Evolutionary conservation across 2,113 vertebrate genomes (phyloP).

Genomic region (Pitta sordida): DNA sequence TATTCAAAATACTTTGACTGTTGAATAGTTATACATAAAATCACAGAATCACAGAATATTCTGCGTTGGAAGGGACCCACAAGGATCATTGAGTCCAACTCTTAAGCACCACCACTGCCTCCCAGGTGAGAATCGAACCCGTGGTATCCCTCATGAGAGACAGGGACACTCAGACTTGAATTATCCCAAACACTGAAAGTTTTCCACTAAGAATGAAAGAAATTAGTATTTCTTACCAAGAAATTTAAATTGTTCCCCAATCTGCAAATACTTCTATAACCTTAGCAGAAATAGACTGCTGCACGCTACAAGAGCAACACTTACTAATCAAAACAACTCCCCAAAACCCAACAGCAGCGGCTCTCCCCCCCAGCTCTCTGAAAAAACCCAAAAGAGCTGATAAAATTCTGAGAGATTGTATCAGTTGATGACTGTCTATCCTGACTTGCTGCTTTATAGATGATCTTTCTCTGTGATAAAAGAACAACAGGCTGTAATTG

Average conservation of each 20-base stretch:
- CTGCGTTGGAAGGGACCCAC: too few species aligned
- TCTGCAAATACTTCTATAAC: not conserved
- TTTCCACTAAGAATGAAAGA: not conserved
- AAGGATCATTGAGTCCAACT: too few species aligned
- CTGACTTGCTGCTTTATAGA: not conserved
- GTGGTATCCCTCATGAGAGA: too few species aligned
- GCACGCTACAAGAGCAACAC: not conserved
- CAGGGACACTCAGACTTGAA: not conserved
- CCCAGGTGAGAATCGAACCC: too few species aligned
- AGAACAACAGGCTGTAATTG: conserved; percentile 75
- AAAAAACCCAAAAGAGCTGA: not conserved
- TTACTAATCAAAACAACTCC: not conserved
- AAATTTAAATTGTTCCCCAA: not conserved
- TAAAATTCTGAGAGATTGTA: not conserved
- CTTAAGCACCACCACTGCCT: too few species aligned
- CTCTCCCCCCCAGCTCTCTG: too few species aligned
- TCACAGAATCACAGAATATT: too few species aligned
- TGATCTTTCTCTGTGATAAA: conserved; percentile 57
- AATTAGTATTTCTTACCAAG: not conserved
- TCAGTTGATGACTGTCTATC: not conserved
- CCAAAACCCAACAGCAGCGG: not conserved
- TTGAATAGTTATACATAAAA: not conserved
- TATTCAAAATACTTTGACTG: not conserved
- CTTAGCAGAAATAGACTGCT: not conserved
- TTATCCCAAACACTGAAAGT: not conserved